Conservation (phyloP, 2,113 vertebrate genomes). For the Forbesichthys papilliferus region DNA sequence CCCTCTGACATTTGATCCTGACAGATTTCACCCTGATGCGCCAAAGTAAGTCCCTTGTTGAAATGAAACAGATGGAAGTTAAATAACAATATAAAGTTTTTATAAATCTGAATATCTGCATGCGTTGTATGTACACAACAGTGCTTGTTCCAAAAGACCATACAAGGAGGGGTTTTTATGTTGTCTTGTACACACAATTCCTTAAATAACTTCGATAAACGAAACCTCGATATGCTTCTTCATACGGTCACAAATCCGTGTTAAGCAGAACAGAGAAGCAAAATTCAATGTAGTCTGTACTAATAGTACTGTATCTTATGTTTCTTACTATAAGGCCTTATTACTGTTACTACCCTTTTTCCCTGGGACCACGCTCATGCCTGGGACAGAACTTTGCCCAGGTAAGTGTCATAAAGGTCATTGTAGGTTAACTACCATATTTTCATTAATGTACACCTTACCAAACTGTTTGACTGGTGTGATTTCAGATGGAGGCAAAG, state of each 20-base stretch:
- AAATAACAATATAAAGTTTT: too few relatives aligned
- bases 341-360: slow-evolving; percentile 86
- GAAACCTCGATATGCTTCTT: too few relatives aligned
- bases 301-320: not conserved
- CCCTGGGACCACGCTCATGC: slow-evolving; percentile 87
- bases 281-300: too few relatives aligned
- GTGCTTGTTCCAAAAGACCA: too few relatives aligned
- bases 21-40: slow-evolving; percentile 85
- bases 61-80: too few relatives aligned
- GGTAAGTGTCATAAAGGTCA: slow-evolving; percentile 66
- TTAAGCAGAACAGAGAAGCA: too few relatives aligned
- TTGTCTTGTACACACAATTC: not conserved
- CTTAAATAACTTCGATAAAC: not conserved
- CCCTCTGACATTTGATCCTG: slow-evolving; percentile 87
- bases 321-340: slow-evolving; percentile 66
- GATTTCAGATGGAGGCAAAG: slow-evolving; percentile 89
- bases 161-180: too few relatives aligned
- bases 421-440: not conserved
- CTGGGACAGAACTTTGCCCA: slow-evolving; percentile 88
- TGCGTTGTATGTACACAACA: too few relatives aligned
- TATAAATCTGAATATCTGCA: too few relatives aligned
- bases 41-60: slow-evolving; percentile 80
- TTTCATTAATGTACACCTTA: not conserved
- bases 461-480: not conserved
- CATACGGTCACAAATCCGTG: too few relatives aligned